Evolutionary conservation across 1,140 invertebrate species (phyloP).

Genomic region (Nylanderia fulva): DNA sequence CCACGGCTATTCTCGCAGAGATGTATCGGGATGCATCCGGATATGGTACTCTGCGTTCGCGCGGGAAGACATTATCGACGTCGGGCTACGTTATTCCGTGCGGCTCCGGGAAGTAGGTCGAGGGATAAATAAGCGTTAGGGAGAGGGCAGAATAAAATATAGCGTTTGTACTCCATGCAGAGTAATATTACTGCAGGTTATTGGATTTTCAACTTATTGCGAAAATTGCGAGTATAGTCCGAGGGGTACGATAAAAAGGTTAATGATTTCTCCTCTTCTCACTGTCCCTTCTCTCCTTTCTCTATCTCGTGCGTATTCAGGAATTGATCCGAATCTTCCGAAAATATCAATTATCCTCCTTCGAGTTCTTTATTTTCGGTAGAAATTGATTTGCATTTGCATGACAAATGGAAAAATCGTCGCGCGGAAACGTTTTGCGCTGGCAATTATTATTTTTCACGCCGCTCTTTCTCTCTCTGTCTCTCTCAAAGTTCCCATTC

Average conservation of each 20-base stretch:
- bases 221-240: conserved; percentile 32
- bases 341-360: conserved; percentile 23
- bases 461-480: neutral
- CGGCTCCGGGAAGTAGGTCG: conserved; percentile 62
- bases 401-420: conserved; percentile 8
- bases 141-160: conserved; percentile 62
- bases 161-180: conserved; percentile 42
- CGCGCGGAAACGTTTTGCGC: conserved; percentile 13
- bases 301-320: neutral
- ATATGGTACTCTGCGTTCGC: conserved; percentile 14
- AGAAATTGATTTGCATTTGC: conserved; percentile 21
- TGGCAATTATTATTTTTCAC: conserved; percentile 35
- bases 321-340: neutral
- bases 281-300: neutral
- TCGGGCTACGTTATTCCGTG: conserved; percentile 45
- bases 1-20: conserved; percentile 48
- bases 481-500: conserved; percentile 18
- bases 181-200: conserved; percentile 40
- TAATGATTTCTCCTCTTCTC: conserved; percentile 59
- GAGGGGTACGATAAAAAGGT: conserved; percentile 53
- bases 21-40: neutral
- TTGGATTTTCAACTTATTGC: conserved; percentile 30
- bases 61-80: conserved; percentile 66
- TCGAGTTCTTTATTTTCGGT: conserved; percentile 20
- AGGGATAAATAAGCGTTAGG: conserved; percentile 72